Conservation (phyloP, 2,797 vertebrate species). For the Centroberyx gerrardi region DNA sequence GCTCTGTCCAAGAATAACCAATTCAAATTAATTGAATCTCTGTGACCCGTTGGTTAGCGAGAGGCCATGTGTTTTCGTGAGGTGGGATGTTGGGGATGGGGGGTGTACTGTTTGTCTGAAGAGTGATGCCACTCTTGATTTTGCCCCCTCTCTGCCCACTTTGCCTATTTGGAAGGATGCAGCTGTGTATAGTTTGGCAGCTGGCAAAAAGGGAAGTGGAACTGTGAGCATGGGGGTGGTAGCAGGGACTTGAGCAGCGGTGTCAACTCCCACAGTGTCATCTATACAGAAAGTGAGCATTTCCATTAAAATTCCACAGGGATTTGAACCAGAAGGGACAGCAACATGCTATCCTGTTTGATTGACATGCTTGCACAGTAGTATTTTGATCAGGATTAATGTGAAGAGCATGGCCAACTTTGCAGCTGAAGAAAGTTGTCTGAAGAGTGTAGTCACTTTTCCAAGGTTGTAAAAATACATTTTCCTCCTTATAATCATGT, state of each 20-base stretch:
- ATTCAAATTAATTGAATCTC: conserved; percentile 7
- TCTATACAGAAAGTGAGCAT: conserved; percentile 26
- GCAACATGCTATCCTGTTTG: conserved; percentile 4
- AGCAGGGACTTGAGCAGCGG: conserved; percentile 19
- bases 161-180: conserved; percentile 35
- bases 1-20: background rate
- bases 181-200: conserved; percentile 31
- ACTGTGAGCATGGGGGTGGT: conserved; percentile 13
- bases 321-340: background rate
- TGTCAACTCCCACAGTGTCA: conserved; percentile 21
- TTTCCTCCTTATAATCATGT: background rate
- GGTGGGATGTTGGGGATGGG: conserved; percentile 3
- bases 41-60: background rate
- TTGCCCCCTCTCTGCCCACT: conserved; percentile 28
- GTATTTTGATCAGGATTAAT: background rate
- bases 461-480: background rate
- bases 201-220: conserved; percentile 30
- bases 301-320: background rate
- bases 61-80: conserved; percentile 7
- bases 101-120: conserved; percentile 19
- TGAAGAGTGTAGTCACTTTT: background rate
- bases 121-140: conserved; percentile 34
- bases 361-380: background rate
- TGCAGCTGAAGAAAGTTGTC: background rate
- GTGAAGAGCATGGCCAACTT: background rate